Base-by-base conservation (phyloP, 2,797 vertebrate species). In the Anguilla obscura region DNA sequence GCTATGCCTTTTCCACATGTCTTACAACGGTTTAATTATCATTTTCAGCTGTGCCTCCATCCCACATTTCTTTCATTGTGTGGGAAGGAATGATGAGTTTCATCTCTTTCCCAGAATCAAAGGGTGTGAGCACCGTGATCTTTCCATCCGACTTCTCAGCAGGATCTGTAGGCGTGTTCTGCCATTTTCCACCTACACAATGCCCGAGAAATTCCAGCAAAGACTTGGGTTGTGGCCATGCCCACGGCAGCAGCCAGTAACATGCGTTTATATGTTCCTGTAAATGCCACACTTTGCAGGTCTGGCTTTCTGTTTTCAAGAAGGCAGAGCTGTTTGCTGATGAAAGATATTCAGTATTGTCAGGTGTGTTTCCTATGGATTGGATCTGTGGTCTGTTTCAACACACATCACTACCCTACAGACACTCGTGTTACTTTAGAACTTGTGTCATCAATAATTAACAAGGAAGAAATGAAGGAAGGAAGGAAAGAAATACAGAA, bases 1-100 rank as follows among this genome's bases (percentile, higher is more conserved):
- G 93, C 90, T 93, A 95, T 95, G 93, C 89, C 88, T 96, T 96
- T 96, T 95, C 95, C 95, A 96, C 95, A 96, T 95, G 95, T 93
- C 91, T 90, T 89, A 84, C 92, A 90, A 92, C 88, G 90, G 91
- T 95, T 96, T 95, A 95, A 96, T 95, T 92, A 94, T 92, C 91
- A 88, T 80, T 88, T 92, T 95, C 94, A 94, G 93, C 94, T 94
- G 93, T 91, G 87, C 40, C 88, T 90, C 89, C 92, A 89, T 86
- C 92, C 90, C 90, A 95, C 94, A 88, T 91, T 94, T 93, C 89
- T 89, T 91, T 92, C 85, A 82, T 88, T 91, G 89, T 95, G 94
- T 96, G 95, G 94, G 95, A 96, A 96, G 89, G 88, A 79, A 45
- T 1, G 30, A 16, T 36, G 33, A 24, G 52, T 52, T 84, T 71